Conservation (phyloP, 2,113 vertebrate genomes). For the Pristiophorus japonicus region DNA sequence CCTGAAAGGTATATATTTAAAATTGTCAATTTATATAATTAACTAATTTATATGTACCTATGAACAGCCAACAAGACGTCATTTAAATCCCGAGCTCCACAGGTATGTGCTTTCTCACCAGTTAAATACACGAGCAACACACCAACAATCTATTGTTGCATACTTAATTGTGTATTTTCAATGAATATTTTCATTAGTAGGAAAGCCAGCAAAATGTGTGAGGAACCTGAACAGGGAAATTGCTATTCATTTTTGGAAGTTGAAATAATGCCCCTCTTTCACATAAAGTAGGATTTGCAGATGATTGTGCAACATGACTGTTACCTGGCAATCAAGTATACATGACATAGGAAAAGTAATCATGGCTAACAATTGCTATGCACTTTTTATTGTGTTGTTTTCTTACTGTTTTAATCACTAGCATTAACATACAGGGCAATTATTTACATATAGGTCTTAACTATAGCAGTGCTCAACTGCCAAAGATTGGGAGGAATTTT, state of each 20-base stretch:
- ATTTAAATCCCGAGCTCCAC: not conserved
- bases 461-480: too few relatives aligned
- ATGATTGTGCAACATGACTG: not conserved
- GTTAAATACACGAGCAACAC: not conserved
- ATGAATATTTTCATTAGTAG: not conserved
- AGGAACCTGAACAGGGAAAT: not conserved
- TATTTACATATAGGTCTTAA: too few relatives aligned
- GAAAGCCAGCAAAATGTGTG: not conserved
- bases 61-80: not conserved
- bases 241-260: not conserved
- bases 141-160: not conserved
- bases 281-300: not conserved
- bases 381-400: too few relatives aligned
- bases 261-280: not conserved
- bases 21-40: not conserved
- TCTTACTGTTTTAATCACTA: too few relatives aligned
- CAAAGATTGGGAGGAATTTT: too few relatives aligned
- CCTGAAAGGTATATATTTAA: not conserved
- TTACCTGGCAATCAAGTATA: not conserved
- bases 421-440: too few relatives aligned
- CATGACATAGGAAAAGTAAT: not conserved
- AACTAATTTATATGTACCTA: not conserved
- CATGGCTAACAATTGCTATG: too few relatives aligned
- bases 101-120: not conserved
- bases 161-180: not conserved